Conservation (phyloP, 2,888 invertebrate genomes). For the Spodoptera littoralis region DNA sequence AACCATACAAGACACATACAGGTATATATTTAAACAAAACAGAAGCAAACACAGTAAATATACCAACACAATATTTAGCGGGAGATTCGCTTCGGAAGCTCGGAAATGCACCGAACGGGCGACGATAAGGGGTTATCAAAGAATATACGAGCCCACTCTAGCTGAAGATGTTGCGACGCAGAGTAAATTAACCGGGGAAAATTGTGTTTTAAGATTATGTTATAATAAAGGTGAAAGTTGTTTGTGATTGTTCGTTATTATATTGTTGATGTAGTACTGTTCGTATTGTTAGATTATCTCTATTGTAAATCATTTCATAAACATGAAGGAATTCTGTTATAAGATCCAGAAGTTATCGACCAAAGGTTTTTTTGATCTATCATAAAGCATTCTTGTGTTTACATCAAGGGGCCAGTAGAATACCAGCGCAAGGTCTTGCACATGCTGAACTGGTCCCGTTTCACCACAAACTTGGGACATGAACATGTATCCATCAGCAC, state of each 20-base stretch:
- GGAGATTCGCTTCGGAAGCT: conserved; percentile 49
- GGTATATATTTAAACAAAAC: conserved; percentile 28
- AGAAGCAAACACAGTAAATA: conserved; percentile 39
- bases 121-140: conserved; percentile 77
- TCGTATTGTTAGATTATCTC: conserved; percentile 1
- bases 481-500: no score
- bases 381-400: no score
- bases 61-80: conserved; percentile 44
- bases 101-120: conserved; percentile 63
- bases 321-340: no score
- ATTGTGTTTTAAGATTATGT: conserved; percentile 36
- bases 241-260: conserved; percentile 37
- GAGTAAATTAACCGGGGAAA: conserved; percentile 41
- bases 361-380: no score
- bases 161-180: conserved; percentile 50
- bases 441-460: no score
- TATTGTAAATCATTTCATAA: no score
- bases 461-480: no score
- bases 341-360: no score
- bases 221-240: conserved; percentile 33
- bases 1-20: conserved; percentile 8
- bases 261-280: conserved; percentile 5
- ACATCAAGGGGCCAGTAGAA: no score
- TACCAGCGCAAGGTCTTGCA: no score
- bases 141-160: conserved; percentile 65